Base-by-base conservation (phyloP, 2,888 invertebrate genomes). In the Cataglyphis cursor region DNA sequence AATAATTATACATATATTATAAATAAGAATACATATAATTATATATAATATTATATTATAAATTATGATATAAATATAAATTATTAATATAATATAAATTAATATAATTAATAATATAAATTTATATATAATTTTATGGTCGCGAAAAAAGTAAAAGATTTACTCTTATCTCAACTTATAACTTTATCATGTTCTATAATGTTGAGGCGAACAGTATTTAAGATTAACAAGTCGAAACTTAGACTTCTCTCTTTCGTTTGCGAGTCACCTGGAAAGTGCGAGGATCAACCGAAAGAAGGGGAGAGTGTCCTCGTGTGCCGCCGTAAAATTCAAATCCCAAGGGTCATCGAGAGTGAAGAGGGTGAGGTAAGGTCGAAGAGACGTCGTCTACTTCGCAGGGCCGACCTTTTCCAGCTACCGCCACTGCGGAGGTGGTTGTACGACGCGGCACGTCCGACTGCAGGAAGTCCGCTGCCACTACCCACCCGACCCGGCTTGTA, bases 391-490 rank as follows among this genome's bases (percentile, higher is more conserved):
- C 54, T 62, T 75, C 3, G n/a, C 62, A 66, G 51, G 82, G 83
- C 86, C 88, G 89, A 88, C 41, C 48, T 51, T n/a, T n/a, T 84
- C 89, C 83, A 88, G 85, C 87, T 90, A 85, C 74, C 78, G 75
- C 59, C 65, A 73, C 85, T 82, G 87, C 84, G 76, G 86, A 73
- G 87, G 85, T 88, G 90, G 90, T 91, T 87, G 62, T 72, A 85
- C 66, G 65, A 68, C 83, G 64, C 72, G 83, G 85, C 90, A 87
- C 85, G 85, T 85, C 84, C 87, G 90, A 90, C 91, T 90, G 91
- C 91, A 90, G 89, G 84, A 89, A 89, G 88, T 90, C 86, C 89
- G 86, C 87, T 83, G 80, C 85, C 85, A 88, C 90, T 90, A 51
- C 6, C 54, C 85, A 87, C 83, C 18, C 89, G 91, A 90, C 90